These are phyloP conservation scores for Osmoderma eremita DNA, from an alignment of 2,888 invertebrate genomes.

Conservation along the genomic window DNA sequence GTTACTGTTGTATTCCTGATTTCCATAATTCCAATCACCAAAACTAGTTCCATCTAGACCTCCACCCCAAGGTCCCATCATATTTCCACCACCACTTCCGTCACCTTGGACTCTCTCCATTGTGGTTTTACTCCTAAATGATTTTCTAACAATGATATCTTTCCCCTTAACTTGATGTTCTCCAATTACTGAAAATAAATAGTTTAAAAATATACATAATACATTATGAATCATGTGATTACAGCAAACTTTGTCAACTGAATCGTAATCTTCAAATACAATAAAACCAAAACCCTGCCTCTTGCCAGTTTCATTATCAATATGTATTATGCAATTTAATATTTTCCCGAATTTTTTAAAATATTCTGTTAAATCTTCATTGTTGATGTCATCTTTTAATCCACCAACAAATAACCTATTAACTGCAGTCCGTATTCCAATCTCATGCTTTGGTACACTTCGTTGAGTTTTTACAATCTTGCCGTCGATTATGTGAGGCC, in stretches of 20 bases:
- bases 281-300: conserved; percentile 96
- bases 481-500: conserved; percentile 94
- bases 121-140: conserved; percentile 87
- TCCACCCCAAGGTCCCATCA: conserved; percentile 65
- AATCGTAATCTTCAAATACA: conserved; percentile 97
- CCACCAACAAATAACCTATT: conserved; percentile 96
- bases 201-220: neutral
- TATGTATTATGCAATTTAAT: conserved; percentile 84
- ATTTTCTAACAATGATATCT: conserved; percentile 91
- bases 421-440: conserved; percentile 90
- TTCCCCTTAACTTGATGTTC: conserved; percentile 86
- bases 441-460: conserved; percentile 93
- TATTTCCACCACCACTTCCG: conserved; percentile 67
- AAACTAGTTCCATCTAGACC: conserved; percentile 63
- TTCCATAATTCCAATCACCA: conserved; percentile 48
- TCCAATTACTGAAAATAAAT: conserved; percentile 72
- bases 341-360: conserved; percentile 86
- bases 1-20: conserved; percentile 49
- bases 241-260: conserved; percentile 96
- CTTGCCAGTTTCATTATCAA: conserved; percentile 92
- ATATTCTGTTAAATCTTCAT: conserved; percentile 85
- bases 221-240: conserved; percentile 65
- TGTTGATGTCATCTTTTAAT: conserved; percentile 90
- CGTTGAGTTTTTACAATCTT: conserved; percentile 96
- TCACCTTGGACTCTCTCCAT: conserved; percentile 73